Percentiles rank a stretch among this genome's conserved stretches.
Evolutionary conservation across 2,113 vertebrate species (phyloP).

Genomic region (Toxotes jaculatrix): DNA sequence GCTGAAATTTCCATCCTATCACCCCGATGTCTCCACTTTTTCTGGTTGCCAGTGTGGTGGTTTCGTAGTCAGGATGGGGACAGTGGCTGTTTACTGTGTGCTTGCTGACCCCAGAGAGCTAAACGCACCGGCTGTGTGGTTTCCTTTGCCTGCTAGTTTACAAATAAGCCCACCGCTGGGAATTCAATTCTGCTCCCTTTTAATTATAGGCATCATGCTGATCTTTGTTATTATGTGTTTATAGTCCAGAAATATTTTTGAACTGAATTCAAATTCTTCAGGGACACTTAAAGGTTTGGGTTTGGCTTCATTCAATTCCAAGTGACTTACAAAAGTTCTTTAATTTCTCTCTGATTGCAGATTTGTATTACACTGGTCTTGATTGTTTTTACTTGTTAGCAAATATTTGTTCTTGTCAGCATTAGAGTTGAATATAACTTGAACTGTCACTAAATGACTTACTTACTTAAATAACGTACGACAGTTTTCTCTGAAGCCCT

Average conservation of each 20-base stretch:
- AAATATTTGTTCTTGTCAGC: too few species aligned
- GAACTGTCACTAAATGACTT: too few species aligned
- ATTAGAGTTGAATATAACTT: too few species aligned
- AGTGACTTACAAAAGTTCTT: neutral
- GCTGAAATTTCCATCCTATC: conserved; percentile 43
- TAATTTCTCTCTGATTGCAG: neutral
- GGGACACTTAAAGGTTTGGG: neutral
- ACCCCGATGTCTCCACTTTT: conserved; percentile 3
- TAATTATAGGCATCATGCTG: conserved; percentile 24
- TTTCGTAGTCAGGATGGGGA: conserved; percentile 66
- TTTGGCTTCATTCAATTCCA: neutral
- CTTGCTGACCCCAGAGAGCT: conserved; percentile 26
- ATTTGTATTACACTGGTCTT: neutral
- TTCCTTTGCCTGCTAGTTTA: conserved; percentile 39
- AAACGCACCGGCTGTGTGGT: conserved; percentile 29
- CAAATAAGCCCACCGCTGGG: conserved; percentile 9
- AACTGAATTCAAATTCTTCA: neutral
- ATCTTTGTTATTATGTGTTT: neutral
- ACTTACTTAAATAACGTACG: too few species aligned
- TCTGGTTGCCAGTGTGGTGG: conserved; percentile 39
- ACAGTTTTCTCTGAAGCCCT: too few species aligned
- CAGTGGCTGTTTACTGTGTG: conserved; percentile 61
- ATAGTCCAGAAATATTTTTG: neutral
- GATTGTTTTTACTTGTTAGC: neutral
- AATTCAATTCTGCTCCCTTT: conserved; percentile 30